Base-by-base conservation (phyloP, 2,113 vertebrate genomes). In the Pachypanchax playfairii region DNA sequence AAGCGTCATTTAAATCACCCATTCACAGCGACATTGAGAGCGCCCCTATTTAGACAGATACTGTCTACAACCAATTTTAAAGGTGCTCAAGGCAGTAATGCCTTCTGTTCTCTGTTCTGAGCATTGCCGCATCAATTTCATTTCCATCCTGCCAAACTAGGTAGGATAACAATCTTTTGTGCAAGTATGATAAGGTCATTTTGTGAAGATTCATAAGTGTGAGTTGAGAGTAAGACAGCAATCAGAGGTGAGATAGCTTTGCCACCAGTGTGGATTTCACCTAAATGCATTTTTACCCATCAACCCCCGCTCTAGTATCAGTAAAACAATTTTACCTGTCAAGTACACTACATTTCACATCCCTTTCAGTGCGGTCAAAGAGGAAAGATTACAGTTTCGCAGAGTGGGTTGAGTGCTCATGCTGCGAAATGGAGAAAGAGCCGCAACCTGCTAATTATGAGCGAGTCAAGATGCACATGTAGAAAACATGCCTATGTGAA, bases 231-330 rank as follows among this genome's bases (percentile, higher is more conserved):
- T 28, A 67, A 84, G 70, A 61, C 73, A 54, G 78, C 81, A 83
- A 85, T 87, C 85, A 85, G 46, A 70, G 73, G 81, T 79, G 77
- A 83, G 82, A 83, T 79, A 66, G 77, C 77, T 79, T 73, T 84
- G 79, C 68, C 65, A 59, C 43, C 56, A 47, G 67, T 74, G 50
- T 72, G 65, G 68, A 73, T 80, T 80, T 82, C 81, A 82, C 73
- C 75, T 76, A 82, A 89, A 85, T 84, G 85, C 83, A 87, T 88
- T 84, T 83, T 75, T 70, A 79, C 77, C 77, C 80, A 70, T 84
- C 77, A 73, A 29, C 68, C 73, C 53, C 26, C 66, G 60, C 81
- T 81, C 73, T 58, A 42, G 64, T 64, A 51, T 65, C 69, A 60
- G 60, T 82, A 84, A 87, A 86, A 89, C 84, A 84, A 85, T 83